Conservation (phyloP, 2,113 vertebrate species). For the Cardinalis cardinalis region DNA sequence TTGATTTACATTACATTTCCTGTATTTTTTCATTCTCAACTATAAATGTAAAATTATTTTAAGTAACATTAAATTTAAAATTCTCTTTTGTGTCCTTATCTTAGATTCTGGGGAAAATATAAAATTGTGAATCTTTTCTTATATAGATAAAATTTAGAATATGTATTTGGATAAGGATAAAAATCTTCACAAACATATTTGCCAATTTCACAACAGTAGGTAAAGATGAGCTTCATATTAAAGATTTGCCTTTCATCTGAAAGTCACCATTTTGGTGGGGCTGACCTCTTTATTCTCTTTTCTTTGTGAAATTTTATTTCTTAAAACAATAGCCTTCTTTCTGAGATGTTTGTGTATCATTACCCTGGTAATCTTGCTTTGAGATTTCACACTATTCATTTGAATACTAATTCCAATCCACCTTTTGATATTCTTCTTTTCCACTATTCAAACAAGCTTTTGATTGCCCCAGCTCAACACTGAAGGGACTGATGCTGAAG, state of each 20-base stretch:
- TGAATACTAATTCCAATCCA: conserved; percentile 54
- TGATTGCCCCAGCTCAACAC: conserved; percentile 43
- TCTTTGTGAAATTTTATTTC: conserved; percentile 54
- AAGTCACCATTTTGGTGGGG: conserved; percentile 12
- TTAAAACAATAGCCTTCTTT: conserved; percentile 60
- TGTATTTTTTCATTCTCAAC: not conserved
- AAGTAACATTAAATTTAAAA: not conserved
- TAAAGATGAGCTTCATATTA: conserved; percentile 44
- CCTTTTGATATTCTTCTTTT: conserved; percentile 65
- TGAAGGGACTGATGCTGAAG: not conserved
- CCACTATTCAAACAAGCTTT: conserved; percentile 55
- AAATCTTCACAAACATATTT: conserved; percentile 41
- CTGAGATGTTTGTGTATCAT: conserved; percentile 40
- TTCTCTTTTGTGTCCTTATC: not conserved
- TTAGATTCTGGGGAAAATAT: not conserved
- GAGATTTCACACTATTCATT: conserved; percentile 65
- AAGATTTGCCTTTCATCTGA: conserved; percentile 57
- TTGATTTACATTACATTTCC: not conserved
- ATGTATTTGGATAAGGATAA: conserved; percentile 27
- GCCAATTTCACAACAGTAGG: conserved; percentile 11
- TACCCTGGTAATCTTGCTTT: conserved; percentile 62
- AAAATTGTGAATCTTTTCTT: conserved; percentile 15
- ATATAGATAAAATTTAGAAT: not conserved
- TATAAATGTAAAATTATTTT: not conserved
- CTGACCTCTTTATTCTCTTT: conserved; percentile 57